These are phyloP conservation scores for Eristalinus sepulchralis DNA, from an alignment of 2,888 invertebrate species.

Conservation along the genomic window DNA sequence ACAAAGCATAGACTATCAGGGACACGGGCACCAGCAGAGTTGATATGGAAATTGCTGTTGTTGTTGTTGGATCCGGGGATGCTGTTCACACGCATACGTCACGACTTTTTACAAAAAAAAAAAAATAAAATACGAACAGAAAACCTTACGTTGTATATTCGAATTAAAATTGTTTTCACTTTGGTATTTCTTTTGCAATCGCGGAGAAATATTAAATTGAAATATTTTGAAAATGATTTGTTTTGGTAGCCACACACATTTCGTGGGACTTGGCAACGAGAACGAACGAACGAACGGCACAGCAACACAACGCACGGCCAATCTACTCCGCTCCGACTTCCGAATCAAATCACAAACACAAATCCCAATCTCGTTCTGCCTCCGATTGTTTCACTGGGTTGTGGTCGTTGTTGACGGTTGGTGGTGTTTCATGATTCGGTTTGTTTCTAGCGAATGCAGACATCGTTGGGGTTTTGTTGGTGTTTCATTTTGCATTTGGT, in stretches of 20 bases:
- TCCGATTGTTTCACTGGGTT: conserved; percentile 32
- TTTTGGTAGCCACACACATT: conserved; percentile 25
- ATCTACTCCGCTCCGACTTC: conserved; percentile 33
- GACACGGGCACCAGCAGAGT: neutral
- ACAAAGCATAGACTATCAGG: neutral
- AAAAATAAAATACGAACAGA: neutral
- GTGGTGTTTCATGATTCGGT: conserved; percentile 34
- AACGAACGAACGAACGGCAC: conserved; percentile 40
- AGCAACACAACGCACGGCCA: conserved; percentile 56
- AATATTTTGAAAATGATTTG: neutral
- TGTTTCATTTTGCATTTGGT: conserved; percentile 26
- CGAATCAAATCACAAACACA: conserved; percentile 16
- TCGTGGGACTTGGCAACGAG: conserved; percentile 48
- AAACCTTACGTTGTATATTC: neutral
- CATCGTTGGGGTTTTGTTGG: conserved; percentile 20
- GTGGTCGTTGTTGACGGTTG: conserved; percentile 62
- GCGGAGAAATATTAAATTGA: neutral
- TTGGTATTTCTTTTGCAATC: neutral
- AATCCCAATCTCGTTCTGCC: conserved; percentile 59
- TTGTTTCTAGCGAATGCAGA: neutral
- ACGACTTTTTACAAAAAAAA: neutral
- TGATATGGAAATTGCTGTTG: neutral
- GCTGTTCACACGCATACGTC: conserved; percentile 25
- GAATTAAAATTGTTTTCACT: neutral
- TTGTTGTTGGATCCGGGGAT: conserved; percentile 39